Evolutionary conservation across 2,113 vertebrate species (phyloP).

Genomic region (Ammodytes marinus): DNA sequence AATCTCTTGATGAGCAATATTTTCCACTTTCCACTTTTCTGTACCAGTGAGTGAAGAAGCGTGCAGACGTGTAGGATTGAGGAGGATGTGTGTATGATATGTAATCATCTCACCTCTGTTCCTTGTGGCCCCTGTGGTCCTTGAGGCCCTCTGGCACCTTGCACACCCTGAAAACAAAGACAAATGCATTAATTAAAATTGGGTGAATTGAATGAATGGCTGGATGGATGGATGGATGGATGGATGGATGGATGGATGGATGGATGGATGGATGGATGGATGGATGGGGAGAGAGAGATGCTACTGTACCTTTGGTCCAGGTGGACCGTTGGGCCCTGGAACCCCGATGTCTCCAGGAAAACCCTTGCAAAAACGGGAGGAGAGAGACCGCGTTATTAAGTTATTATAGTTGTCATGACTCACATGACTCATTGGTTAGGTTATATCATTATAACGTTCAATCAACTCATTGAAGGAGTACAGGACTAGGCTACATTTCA

Average conservation of each 20-base stretch:
- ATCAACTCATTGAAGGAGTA: not conserved
- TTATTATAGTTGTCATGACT: conserved; percentile 13
- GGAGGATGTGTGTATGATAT: not conserved
- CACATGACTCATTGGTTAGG: conserved; percentile 2
- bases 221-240: not conserved
- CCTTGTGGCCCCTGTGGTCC: conserved; percentile 93
- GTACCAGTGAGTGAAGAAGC: not conserved
- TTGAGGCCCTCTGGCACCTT: conserved; percentile 89
- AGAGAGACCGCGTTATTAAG: not conserved
- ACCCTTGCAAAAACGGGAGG: conserved; percentile 84
- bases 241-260: too few relatives aligned
- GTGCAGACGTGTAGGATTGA: not conserved
- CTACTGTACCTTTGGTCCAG: conserved; percentile 92
- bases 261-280: not conserved
- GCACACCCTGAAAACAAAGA: conserved; percentile 86
- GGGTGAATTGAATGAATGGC: not conserved
- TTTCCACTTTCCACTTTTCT: conserved; percentile 53
- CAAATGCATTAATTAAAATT: not conserved
- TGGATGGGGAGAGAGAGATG: not conserved
- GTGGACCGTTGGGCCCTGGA: conserved; percentile 94
- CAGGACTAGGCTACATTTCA: not conserved
- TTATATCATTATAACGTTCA: not conserved
- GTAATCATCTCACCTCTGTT: conserved; percentile 87
- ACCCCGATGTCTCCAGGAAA: conserved; percentile 98
- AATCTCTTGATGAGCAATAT: conserved; percentile 24